Conservation (phyloP, 2,113 vertebrate genomes). For the Oncorhynchus gorbuscha region DNA sequence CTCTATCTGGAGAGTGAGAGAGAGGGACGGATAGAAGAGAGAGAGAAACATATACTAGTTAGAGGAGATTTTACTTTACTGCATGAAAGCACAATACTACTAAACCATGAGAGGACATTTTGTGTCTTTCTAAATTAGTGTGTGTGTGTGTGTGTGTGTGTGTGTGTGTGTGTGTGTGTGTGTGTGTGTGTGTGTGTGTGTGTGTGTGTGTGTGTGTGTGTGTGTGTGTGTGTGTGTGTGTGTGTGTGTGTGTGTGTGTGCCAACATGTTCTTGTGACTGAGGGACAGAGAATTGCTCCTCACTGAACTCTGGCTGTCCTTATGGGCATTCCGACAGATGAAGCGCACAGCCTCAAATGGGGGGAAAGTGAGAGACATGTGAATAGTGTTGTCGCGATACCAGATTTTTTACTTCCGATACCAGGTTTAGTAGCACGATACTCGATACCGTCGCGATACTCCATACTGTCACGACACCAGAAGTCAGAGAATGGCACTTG, state of each 20-base stretch:
- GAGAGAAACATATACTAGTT: conserved; percentile 38
- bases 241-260: neutral
- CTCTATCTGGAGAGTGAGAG: conserved; percentile 67
- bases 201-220: neutral
- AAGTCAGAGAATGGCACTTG: too few species aligned
- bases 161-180: neutral
- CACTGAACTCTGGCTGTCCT: conserved; percentile 46
- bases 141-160: neutral
- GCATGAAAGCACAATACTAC: neutral
- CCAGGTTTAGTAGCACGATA: too few species aligned
- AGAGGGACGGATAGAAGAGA: conserved; percentile 29
- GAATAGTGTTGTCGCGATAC: too few species aligned
- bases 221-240: neutral
- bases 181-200: neutral
- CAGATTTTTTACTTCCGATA: too few species aligned
- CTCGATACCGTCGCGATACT: too few species aligned
- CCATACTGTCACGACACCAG: too few species aligned
- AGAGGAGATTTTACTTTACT: neutral
- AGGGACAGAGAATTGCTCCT: conserved; percentile 39
- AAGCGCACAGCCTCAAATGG: neutral
- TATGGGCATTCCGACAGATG: too few species aligned
- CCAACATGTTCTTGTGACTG: neutral
- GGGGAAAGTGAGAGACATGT: conserved; percentile 21
- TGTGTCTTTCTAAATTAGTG: neutral
- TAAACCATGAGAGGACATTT: neutral